Base-by-base conservation (phyloP, 2,797 vertebrate genomes). In the Xyrichtys novacula region DNA sequence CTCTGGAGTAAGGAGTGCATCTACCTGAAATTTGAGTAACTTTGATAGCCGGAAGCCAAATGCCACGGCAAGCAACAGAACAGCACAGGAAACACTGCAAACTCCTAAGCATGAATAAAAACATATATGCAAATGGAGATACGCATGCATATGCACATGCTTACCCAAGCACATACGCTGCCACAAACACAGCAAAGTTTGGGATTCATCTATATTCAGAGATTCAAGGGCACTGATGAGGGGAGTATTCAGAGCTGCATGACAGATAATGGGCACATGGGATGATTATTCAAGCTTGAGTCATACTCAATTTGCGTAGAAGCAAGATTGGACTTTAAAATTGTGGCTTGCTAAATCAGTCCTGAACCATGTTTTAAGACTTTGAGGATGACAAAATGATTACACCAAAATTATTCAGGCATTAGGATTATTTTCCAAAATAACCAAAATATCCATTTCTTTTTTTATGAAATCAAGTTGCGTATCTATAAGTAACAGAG, bases 1-100 rank as follows among this genome's bases (percentile, higher is more conserved):
- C 68, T 76, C 72, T 60, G 31, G 59, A 66, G 54, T 52, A 65
- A 57, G 31, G 39, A 85, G 55, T 53, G 67, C 71, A 77, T 60
- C 78, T 76, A 80, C 71, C 75, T 76, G 54, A 75, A 85, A 83
- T 73, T 57, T 71, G 47, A 85, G 76, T 62, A 49, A 71, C 78
- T 55, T 57, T 36, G 25, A 80, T 60, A 62, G 77, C 71, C 78
- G 36, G 44, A 17, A 71, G 71, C 60, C 61, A 65, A 66, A 78
- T 70, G 38, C 62, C 46, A 72, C 55, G 68, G 56, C 64, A 54
- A 64, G 76, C 42, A 74, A 56, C 65, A 47, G 61, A 74, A 56
- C 65, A 47, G 61, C 50, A 46, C 53, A 63, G 66, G 52, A 48
- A 77, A 65, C 4, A 38, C 29, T 19, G 54, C 60, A 50, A 67